A percentile compares a stretch with the other conserved stretches of the same genome.
These are phyloP conservation scores for Erannis defoliaria DNA, from an alignment of 2,888 invertebrate genomes.

Conservation along the genomic window DNA sequence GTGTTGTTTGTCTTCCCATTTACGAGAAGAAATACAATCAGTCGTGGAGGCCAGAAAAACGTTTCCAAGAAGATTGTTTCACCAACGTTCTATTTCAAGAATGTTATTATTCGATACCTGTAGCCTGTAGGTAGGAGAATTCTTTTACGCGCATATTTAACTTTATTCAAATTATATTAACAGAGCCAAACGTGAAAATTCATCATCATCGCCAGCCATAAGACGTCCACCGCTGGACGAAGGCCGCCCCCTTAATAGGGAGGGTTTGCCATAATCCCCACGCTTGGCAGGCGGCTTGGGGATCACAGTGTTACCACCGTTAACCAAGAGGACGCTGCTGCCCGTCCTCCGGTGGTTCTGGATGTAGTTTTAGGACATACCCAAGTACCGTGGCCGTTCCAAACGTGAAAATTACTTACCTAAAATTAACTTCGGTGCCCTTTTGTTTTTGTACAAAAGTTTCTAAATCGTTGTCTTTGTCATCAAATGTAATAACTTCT, in stretches of 20 bases:
- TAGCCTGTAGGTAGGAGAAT: no score
- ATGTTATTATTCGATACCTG: constrained; percentile 2
- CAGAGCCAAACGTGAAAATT: constrained; percentile 4
- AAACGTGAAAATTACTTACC: constrained; percentile 45
- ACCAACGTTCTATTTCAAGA: constrained; percentile 14
- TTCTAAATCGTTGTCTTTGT: constrained; percentile 51
- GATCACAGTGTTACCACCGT: no score
- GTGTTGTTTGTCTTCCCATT: constrained; percentile 11
- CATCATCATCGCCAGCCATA: no score
- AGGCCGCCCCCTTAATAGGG: no score
- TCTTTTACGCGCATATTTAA: not conserved
- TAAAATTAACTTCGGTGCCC: constrained; percentile 57
- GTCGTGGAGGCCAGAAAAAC: constrained; percentile 6
- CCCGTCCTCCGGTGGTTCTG: no score
- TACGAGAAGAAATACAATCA: constrained; percentile 3
- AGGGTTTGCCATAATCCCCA: no score
- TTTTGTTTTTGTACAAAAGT: constrained; percentile 52
- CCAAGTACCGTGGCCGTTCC: no score
- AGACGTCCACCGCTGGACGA: no score
- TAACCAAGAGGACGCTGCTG: no score
- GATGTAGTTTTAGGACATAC: no score
- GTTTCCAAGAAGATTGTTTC: constrained; percentile 17
- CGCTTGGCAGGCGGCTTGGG: no score
- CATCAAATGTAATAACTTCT: constrained; percentile 58
- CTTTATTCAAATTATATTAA: not conserved